These are phyloP conservation scores for Zosterops lateralis DNA, from an alignment of 2,113 vertebrate species.

Conservation along the genomic window DNA sequence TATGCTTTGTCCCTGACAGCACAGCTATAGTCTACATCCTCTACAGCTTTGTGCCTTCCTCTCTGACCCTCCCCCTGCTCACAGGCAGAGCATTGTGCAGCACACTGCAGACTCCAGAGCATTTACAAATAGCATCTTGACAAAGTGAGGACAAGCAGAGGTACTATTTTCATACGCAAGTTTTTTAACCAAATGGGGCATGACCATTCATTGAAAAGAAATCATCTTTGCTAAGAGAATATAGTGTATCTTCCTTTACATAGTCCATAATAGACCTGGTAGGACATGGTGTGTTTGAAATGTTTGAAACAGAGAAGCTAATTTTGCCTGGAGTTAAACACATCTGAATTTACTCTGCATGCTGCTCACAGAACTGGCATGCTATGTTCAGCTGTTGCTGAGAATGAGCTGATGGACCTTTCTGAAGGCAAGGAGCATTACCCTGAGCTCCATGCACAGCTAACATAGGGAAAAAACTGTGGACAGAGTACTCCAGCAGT, in stretches of 20 bases:
- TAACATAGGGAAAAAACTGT: not conserved
- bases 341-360: not conserved
- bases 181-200: not conserved
- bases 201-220: not conserved
- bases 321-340: not conserved
- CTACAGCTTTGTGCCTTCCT: not conserved
- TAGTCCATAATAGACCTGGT: not conserved
- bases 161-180: not conserved
- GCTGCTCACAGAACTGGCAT: not conserved
- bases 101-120: not conserved
- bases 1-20: not conserved
- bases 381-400: not conserved
- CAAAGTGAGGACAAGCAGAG: not conserved
- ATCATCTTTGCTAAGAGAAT: not conserved
- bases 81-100: rapidly evolving
- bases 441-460: not conserved
- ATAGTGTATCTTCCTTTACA: not conserved
- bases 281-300: not conserved
- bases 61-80: not conserved
- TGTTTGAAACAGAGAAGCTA: not conserved
- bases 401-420: not conserved
- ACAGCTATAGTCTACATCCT: not conserved
- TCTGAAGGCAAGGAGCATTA: not conserved
- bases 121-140: not conserved
- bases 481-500: not conserved